Evolutionary conservation across 2,888 invertebrate species (phyloP).

Genomic region (Athripsodes cinereus): DNA sequence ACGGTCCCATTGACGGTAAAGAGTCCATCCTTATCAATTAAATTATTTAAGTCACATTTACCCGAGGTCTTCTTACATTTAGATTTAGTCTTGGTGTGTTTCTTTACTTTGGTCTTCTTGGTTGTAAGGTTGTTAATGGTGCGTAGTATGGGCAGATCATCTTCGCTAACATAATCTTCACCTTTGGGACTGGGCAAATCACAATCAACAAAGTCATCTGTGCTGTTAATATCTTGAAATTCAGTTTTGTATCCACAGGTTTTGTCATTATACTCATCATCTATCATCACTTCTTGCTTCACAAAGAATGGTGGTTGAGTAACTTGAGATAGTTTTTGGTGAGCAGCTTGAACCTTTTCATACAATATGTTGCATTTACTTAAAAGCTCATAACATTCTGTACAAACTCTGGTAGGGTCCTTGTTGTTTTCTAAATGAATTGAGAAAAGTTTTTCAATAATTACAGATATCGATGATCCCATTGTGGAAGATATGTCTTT

Average conservation of each 20-base stretch:
- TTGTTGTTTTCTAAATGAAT: neutral
- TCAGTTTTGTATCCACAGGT: neutral
- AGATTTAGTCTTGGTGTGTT: neutral
- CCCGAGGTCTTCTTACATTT: neutral
- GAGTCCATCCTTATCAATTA: constrained; percentile 1
- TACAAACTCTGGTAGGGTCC: neutral
- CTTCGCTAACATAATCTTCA: neutral
- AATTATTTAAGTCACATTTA: neutral
- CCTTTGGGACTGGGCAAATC: neutral
- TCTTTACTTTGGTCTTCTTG: neutral
- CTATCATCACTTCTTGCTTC: neutral
- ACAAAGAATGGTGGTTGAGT: too few relatives aligned
- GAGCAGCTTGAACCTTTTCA: constrained; percentile 3
- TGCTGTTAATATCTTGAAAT: neutral
- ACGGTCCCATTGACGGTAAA: neutral
- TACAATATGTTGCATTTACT: neutral
- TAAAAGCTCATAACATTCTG: neutral
- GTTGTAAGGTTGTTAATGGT: neutral
- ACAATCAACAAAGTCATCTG: neutral
- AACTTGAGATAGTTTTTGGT: neutral
- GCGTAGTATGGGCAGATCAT: neutral
- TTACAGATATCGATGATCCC: neutral
- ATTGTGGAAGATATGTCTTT: neutral
- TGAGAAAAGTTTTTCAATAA: neutral
- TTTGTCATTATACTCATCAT: neutral